Conservation (phyloP, 2,888 invertebrate genomes). For the Zootermopsis nevadensis region DNA sequence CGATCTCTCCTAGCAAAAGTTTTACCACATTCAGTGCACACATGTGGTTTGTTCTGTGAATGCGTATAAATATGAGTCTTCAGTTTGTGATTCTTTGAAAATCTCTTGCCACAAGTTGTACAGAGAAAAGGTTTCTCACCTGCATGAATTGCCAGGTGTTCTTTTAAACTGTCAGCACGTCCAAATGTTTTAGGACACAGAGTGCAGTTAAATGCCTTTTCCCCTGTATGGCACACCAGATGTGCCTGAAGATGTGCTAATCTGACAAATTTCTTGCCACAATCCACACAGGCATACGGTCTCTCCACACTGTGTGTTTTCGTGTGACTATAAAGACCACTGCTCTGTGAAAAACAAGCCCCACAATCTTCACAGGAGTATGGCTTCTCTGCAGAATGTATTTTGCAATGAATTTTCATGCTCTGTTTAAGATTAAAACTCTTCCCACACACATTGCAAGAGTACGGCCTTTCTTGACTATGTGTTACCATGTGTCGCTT, state of each 20-base stretch:
- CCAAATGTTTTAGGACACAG: constrained; percentile 15
- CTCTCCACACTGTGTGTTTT: neutral
- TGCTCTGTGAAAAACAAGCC: neutral
- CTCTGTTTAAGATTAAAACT: neutral
- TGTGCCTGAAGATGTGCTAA: neutral
- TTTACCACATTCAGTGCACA: constrained; percentile 27
- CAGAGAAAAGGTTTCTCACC: constrained; percentile 6
- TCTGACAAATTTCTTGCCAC: neutral
- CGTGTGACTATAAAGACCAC: neutral
- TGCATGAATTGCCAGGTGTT: constrained; percentile 19
- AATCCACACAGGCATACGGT: neutral
- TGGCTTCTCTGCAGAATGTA: neutral
- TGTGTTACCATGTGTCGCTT: neutral
- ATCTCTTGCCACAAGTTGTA: constrained; percentile 4
- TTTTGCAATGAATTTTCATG: neutral
- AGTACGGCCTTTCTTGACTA: neutral
- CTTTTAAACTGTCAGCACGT: neutral
- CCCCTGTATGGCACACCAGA: constrained; percentile 19
- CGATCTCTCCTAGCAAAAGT: neutral
- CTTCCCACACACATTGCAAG: constrained; percentile 7
- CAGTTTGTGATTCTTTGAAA: neutral
- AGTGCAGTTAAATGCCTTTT: neutral
- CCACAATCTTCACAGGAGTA: neutral
- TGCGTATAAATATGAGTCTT: neutral
- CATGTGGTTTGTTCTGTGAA: neutral